Conservation (phyloP, 2,888 invertebrate genomes). For the Lasioglossum vierecki region DNA sequence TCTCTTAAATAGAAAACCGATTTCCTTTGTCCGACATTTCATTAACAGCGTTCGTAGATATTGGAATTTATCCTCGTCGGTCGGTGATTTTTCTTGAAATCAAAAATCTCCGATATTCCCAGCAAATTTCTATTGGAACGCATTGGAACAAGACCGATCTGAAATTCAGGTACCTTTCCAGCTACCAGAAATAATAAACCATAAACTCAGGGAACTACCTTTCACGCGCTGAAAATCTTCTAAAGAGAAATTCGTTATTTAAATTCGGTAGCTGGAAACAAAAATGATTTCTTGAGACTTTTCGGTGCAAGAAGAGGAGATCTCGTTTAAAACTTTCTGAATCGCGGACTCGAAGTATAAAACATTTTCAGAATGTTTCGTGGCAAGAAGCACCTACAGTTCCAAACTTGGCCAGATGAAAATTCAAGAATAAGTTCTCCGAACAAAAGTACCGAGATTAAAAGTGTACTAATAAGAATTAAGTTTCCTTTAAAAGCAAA, state of each 20-base stretch:
- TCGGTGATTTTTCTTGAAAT: neutral
- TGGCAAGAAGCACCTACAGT: neutral
- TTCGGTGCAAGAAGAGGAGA: neutral
- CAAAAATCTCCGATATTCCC: neutral
- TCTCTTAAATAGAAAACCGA: slow-evolving; percentile 7
- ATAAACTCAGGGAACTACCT: neutral
- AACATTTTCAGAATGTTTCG: slow-evolving; percentile 2
- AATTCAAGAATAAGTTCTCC: neutral
- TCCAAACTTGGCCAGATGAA: neutral
- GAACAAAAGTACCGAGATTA: neutral
- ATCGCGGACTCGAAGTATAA: neutral
- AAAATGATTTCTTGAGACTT: neutral
- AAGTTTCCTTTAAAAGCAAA: neutral
- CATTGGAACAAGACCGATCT: neutral
- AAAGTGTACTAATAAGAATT: neutral
- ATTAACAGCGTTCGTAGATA: neutral
- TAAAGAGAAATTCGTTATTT: neutral
- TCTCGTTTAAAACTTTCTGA: neutral
- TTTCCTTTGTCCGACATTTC: slow-evolving; percentile 7
- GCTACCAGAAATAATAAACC: neutral
- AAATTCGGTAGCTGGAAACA: neutral
- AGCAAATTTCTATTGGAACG: neutral
- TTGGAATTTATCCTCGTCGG: neutral
- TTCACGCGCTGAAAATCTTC: neutral
- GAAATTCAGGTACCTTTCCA: neutral